phyloP scores from a whole-genome alignment of 2,113 vertebrate species.

The Scopus umbretta region DNA sequence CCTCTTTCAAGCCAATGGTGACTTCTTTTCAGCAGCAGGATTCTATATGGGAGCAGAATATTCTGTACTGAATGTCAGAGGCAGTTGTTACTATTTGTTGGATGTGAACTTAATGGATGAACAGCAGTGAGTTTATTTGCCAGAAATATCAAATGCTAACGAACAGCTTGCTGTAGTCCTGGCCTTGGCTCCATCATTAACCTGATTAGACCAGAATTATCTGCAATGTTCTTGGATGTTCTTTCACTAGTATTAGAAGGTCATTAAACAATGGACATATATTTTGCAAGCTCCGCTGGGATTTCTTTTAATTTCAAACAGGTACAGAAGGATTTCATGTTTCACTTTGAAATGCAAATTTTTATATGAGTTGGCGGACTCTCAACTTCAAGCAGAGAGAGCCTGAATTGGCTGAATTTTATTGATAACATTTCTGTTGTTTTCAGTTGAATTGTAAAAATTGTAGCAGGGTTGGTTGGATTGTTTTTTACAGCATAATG shows the following conservation, averaged over 20 bases:
- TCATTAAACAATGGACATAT: constrained; percentile 23
- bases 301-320: constrained; percentile 16
- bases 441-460: background rate
- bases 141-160: constrained; percentile 56
- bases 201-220: constrained; percentile 45
- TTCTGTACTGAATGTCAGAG: background rate
- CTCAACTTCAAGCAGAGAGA: background rate
- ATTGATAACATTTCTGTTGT: background rate
- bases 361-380: background rate
- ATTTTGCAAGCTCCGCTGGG: background rate
- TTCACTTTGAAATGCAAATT: constrained; percentile 35
- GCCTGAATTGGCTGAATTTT: background rate
- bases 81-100: constrained; percentile 20
- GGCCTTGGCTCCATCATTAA: constrained; percentile 33
- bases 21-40: background rate
- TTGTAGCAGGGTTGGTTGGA: background rate
- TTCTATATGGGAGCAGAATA: background rate
- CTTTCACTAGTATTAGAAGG: constrained; percentile 40
- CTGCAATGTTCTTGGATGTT: constrained; percentile 38
- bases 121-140: constrained; percentile 45
- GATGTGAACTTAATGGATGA: constrained; percentile 27
- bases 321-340: constrained; percentile 31
- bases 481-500: background rate
- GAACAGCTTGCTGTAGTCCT: constrained; percentile 53
- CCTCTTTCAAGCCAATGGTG: background rate